A percentile compares a stretch with the other conserved stretches of the same genome.
phyloP scores from a whole-genome alignment of 2,888 invertebrate species.

The Drosophila histrio region DNA sequence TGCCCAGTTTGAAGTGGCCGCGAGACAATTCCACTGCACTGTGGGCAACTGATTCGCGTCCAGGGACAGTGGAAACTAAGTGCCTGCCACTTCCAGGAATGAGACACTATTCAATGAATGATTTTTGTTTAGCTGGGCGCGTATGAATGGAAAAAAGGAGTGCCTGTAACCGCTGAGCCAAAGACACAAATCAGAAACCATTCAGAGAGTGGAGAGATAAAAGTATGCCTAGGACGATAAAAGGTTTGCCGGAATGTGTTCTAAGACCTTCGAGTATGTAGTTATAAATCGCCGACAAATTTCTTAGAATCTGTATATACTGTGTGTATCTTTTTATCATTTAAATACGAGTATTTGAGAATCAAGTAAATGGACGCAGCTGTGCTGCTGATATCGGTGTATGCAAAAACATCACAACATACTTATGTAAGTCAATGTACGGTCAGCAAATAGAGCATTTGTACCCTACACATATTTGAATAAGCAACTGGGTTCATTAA shows the following conservation, averaged over 20 bases:
- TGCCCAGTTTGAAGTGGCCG: slow-evolving; percentile 65
- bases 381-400: slow-evolving; percentile 20
- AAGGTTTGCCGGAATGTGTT: slow-evolving; percentile 55
- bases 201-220: slow-evolving; percentile 33
- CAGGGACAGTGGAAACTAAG: slow-evolving; percentile 44
- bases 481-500: not conserved
- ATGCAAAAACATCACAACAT: slow-evolving; percentile 49
- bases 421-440: slow-evolving; percentile 45
- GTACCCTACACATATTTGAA: slow-evolving; percentile 31
- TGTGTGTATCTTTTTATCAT: slow-evolving; percentile 37
- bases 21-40: slow-evolving; percentile 44
- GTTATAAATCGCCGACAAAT: slow-evolving; percentile 56
- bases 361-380: slow-evolving; percentile 49
- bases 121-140: slow-evolving; percentile 17
- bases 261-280: slow-evolving; percentile 33
- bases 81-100: slow-evolving; percentile 50
- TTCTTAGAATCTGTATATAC: slow-evolving; percentile 37
- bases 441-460: slow-evolving; percentile 38
- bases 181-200: slow-evolving; percentile 51
- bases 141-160: slow-evolving; percentile 58
- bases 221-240: slow-evolving; percentile 42
- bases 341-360: slow-evolving; percentile 34
- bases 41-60: slow-evolving; percentile 49
- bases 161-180: slow-evolving; percentile 33
- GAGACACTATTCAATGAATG: slow-evolving; percentile 54